Percentiles rank a stretch among this genome's conserved stretches.
Conservation (phyloP, 2,113 vertebrate species). For the Elanus axillaris region DNA sequence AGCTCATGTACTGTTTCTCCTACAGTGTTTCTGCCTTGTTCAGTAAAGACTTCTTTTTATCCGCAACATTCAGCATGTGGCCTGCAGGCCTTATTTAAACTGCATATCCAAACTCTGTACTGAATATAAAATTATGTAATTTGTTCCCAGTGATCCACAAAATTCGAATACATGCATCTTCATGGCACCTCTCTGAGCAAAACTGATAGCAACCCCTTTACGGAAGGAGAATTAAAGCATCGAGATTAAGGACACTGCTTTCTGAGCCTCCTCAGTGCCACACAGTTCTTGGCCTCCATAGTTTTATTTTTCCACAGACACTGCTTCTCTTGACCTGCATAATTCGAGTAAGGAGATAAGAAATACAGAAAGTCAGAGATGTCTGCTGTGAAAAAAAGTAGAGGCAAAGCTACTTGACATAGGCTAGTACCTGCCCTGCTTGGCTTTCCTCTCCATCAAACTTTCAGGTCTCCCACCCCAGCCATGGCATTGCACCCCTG, state of each 20-base stretch:
- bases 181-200: background rate
- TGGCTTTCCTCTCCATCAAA: background rate
- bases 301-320: background rate
- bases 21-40: background rate
- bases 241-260: background rate
- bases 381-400: background rate
- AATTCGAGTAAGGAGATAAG: background rate
- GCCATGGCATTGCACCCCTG: background rate
- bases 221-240: background rate
- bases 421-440: background rate
- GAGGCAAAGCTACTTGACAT: background rate
- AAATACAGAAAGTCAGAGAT: background rate
- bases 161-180: background rate
- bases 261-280: background rate
- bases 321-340: background rate
- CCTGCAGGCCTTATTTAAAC: background rate
- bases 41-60: background rate
- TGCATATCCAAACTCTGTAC: background rate
- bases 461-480: background rate
- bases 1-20: background rate
- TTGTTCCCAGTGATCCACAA: background rate
- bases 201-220: background rate
- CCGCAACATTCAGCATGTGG: background rate
- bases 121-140: background rate
- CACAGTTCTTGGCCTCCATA: background rate